Percentiles rank a stretch among this genome's conserved stretches.
phyloP scores from a whole-genome alignment of 1,140 invertebrate genomes.

The Bathynomus jamesi region DNA sequence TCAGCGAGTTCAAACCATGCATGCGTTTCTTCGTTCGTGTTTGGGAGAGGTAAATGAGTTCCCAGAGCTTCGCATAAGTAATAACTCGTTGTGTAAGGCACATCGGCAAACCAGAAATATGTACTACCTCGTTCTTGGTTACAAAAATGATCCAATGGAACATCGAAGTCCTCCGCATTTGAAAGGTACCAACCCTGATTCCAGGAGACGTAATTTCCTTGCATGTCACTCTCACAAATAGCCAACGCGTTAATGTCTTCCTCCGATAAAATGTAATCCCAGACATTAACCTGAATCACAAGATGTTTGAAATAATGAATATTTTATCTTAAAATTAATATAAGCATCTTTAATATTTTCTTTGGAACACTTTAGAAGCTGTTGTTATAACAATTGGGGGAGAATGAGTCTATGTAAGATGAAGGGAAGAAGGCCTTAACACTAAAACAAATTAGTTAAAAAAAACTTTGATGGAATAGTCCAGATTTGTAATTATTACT shows the following conservation, averaged over 20 bases:
- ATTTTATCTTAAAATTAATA: not conserved
- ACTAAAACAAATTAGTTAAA: too few relatives aligned
- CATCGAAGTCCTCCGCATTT: not conserved
- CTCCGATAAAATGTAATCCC: not conserved
- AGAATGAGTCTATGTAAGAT: not conserved
- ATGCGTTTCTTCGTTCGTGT: too few relatives aligned
- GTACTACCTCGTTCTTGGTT: not conserved
- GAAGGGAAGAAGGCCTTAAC: too few relatives aligned
- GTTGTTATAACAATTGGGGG: not conserved
- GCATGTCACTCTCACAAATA: not conserved
- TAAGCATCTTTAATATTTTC: not conserved
- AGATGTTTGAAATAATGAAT: too few relatives aligned
- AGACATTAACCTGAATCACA: slow-evolving; percentile 10
- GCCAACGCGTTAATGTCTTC: slow-evolving; percentile 1
- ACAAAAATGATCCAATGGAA: not conserved
- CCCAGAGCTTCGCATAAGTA: slow-evolving; percentile 16
- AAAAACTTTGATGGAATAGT: too few relatives aligned
- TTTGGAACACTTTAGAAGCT: not conserved
- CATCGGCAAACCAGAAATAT: not conserved
- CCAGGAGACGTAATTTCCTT: slow-evolving; percentile 6
- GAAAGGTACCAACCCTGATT: not conserved
- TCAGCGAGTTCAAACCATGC: too few relatives aligned
- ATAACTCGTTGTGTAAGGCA: not conserved
- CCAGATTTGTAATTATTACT: too few relatives aligned
- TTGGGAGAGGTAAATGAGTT: slow-evolving; percentile 8